A percentile compares a stretch with the other conserved stretches of the same genome.
Evolutionary conservation across 2,888 invertebrate species (phyloP).

Genomic region (Noctua janthe): DNA sequence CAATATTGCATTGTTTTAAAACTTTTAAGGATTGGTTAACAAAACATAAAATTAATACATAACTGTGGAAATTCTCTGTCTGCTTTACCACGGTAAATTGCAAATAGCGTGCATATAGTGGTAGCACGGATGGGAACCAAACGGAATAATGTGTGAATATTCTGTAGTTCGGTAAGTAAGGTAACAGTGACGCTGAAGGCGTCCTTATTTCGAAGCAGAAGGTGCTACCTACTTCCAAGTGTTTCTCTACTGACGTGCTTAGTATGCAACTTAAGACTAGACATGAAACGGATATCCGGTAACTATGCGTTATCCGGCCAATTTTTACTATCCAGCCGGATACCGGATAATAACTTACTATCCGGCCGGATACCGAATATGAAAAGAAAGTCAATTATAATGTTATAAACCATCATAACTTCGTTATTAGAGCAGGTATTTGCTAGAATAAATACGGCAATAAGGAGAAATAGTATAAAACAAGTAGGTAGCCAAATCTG

Average conservation of each 20-base stretch:
- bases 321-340: no score
- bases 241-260: no score
- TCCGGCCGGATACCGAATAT: neutral
- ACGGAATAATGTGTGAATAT: neutral
- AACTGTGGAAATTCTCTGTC: neutral
- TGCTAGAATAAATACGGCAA: neutral
- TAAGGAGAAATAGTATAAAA: neutral
- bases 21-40: neutral
- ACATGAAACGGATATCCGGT: neutral
- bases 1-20: neutral
- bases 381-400: neutral
- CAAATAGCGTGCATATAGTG: neutral
- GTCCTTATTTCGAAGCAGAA: neutral
- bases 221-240: neutral
- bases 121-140: neutral
- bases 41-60: neutral
- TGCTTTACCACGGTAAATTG: neutral
- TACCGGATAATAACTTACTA: no score
- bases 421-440: neutral
- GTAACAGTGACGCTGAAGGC: neutral
- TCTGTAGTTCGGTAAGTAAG: neutral
- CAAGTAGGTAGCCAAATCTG: neutral
- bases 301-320: neutral
- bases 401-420: neutral
- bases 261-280: no score